Evolutionary conservation across 2,113 vertebrate genomes (phyloP).

Genomic region (Podarcis muralis): DNA sequence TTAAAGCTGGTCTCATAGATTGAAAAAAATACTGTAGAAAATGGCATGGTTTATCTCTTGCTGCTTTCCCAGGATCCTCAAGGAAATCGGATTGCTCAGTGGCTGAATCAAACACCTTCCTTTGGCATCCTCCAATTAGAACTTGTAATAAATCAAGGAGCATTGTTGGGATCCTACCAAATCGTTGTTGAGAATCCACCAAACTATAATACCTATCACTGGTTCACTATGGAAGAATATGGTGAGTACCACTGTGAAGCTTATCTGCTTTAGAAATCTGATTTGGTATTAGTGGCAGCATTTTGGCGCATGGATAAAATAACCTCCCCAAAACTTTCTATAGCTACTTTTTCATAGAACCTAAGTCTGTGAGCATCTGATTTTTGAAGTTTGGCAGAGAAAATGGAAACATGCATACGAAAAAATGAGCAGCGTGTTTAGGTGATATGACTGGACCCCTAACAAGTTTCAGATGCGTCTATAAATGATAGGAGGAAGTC

Average conservation of each 20-base stretch:
- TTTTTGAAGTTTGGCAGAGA: not conserved
- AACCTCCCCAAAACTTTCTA: not conserved
- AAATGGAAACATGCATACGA: not conserved
- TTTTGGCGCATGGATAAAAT: not conserved
- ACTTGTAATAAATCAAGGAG: constrained; percentile 63
- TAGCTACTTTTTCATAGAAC: not conserved
- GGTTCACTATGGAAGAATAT: constrained; percentile 69
- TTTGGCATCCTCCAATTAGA: constrained; percentile 70
- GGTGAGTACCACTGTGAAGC: constrained; percentile 58
- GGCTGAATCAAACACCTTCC: constrained; percentile 64
- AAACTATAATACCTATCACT: constrained; percentile 33
- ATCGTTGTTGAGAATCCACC: constrained; percentile 55
- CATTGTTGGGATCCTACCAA: constrained; percentile 67
- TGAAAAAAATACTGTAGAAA: not conserved
- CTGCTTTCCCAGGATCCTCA: constrained; percentile 69
- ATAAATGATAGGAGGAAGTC: not conserved
- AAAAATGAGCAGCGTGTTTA: not conserved
- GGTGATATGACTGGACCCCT: no score
- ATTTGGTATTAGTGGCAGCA: not conserved
- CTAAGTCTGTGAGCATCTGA: not conserved
- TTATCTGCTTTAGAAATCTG: constrained; percentile 5
- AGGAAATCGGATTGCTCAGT: constrained; percentile 72
- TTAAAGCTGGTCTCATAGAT: not conserved
- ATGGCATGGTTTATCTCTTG: not conserved
- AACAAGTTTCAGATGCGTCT: not conserved